Base-by-base conservation (phyloP, 1,140 invertebrate genomes). In the Drosophila pectinifera region DNA sequence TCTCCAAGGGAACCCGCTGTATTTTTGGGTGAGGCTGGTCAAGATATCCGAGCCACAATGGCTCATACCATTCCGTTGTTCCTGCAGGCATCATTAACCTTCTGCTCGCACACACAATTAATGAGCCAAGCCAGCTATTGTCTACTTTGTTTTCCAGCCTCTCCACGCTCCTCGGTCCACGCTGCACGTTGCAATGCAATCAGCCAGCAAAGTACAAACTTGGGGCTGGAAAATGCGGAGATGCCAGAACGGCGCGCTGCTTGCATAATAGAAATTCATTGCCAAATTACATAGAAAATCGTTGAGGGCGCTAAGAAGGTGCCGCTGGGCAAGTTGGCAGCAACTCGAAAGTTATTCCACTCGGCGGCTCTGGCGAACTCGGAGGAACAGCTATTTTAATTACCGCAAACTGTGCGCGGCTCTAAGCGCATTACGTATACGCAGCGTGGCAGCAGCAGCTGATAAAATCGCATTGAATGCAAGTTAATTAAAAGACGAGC, bases 271-370 rank as follows among this genome's bases (percentile, higher is more conserved):
- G 80, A 89, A 89, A 89, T 89, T 76, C 80, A 88, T 88, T 89
- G 83, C 80, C 83, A 88, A 88, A 88, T 89, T 88, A 77, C 83
- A 84, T 83, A 89, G 83, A 89, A 88, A 89, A 88, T 89, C 61
- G 84, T 70, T 64, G 63, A 59, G 74, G 59, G 76, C 51, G 63
- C 45, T 61, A 69, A 51, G 73, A 65, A 78, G 70, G 43, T 56
- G 84, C 82, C 55, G 34, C 31, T 55, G 51, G 73, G 80, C 84
- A 56, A 63, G 55, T 76, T 79, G 43, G 46, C 65, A 56, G 58
- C 70, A 75, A 63, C 67, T 72, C 22, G 45, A 74, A 83, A 82
- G 69, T 84, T 61, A 74, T 78, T 83, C 55, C 49, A 39, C 45
- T 46, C 42, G 14, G 28, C 28, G 28, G 31, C 43, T 42, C 48